Evolutionary conservation across 1,140 invertebrate genomes (phyloP), one percentile per base, ranked within the genome.

Genomic region (Aphelinus atriplicis): DNA sequence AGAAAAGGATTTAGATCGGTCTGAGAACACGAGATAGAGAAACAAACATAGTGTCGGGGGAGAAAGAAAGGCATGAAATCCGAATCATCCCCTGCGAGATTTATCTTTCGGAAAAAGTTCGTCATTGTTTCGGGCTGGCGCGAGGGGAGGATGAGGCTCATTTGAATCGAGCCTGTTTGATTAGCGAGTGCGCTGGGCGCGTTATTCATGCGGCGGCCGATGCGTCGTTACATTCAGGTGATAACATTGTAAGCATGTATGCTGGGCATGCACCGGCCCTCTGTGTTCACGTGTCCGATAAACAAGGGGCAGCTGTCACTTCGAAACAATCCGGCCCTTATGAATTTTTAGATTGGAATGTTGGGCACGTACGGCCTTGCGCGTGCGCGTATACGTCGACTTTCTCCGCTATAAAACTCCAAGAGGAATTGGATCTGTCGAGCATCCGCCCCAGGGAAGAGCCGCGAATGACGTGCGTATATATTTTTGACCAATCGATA

Each of bases 41-140:
- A 53, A 26, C 57, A 26, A n/a, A 26, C 3, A 10, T n/a, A 60
- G 26, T 26, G 57, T 26, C 26, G 57, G 57, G 57, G 7, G 26
- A 42, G 1, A 51, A 66, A 56, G 3, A 6, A 58, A 10, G 55
- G n/a, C n/a, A 71, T 43, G 47, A 71, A 63, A 5, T 1, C 1
- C 42, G 26, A 71, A 71, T 71, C 70, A 71, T 5, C 47, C 9
- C 43, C 2, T 2, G 43, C 10, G 10, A 65, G 63, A 65, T 73
- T 72, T 65, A 73, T 66, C 55, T 73, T 73, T 51, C 45, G n/a
- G 47, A 66, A 65, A 51, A 66, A 55, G 50, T 10, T 43, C 50
- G 9, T 5, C 5, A 47, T 55, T 71, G 43, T 63, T 47, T 48
- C 45, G 62, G 9, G 2, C 43, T 48, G 2, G 62, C 62, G 7